Conservation (phyloP, 2,797 vertebrate species). For the Dromococcyx pavoninus region DNA sequence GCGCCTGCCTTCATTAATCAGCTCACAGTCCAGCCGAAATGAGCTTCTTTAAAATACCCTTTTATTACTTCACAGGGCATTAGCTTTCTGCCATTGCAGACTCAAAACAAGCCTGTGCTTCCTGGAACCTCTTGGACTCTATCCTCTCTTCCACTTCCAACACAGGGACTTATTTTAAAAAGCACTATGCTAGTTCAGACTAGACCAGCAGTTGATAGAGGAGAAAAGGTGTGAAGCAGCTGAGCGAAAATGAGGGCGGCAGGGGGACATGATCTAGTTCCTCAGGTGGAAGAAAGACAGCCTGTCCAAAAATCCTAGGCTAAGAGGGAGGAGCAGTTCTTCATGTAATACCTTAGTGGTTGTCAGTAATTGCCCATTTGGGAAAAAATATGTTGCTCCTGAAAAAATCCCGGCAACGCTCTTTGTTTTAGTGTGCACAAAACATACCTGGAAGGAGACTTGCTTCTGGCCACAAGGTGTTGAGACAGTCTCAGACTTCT, state of each 20-base stretch:
- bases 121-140: background rate
- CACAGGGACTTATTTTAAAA: background rate
- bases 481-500: background rate
- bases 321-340: background rate
- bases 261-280: background rate
- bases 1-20: background rate
- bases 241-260: background rate
- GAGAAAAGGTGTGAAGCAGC: background rate
- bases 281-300: background rate
- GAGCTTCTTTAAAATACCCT: background rate
- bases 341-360: background rate
- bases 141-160: background rate
- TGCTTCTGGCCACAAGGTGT: background rate
- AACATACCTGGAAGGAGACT: rapidly evolving
- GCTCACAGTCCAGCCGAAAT: background rate
- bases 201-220: background rate
- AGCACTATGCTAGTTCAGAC: background rate
- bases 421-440: background rate
- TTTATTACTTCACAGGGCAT: background rate
- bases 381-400: background rate
- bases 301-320: background rate
- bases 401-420: background rate
- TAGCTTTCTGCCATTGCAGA: background rate
- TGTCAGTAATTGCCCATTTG: background rate
- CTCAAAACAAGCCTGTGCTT: background rate